Base-by-base conservation (phyloP, 2,797 vertebrate species). In the Enteromius fasciolatus region DNA sequence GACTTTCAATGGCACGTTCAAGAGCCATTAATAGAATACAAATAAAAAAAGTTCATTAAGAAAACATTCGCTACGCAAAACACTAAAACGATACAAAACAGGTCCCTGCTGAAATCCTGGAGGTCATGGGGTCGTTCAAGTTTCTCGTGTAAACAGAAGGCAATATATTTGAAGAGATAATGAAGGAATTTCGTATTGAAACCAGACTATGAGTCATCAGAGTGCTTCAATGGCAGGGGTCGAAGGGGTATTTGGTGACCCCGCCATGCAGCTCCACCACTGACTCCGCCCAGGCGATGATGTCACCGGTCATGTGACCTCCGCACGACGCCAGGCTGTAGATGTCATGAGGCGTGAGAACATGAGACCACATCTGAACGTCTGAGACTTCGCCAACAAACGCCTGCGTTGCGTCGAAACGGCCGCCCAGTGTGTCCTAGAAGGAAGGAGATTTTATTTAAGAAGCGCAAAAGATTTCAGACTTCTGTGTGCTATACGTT, bases 361-460 rank as follows among this genome's bases (percentile, higher is more conserved):
- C 90, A 0, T 92, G 93, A 10, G 95, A 95, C 96, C 96, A 97
- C 92, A 96, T 91, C 85, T 96, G 94, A 82, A 96, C 87, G 80
- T 96, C 95, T 0, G 96, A 94, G 88, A 97, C 93, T 84, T 96
- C 95, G 0, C 96, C 96, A 70, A 96, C 93, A 36, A 96, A 97
- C 0, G 95, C 94, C 90, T 96, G 96, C 4, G 96, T 93, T 74
- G 95, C 94, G 66, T 96, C 96, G 20, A 96, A 96, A 3, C 95
- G 94, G 9, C 96, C 96, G 1, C 96, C 96, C 1, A 96, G 91
- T 10, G 94, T 94, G 87, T 96, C 96, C 96, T 96, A 87, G 12
- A 48, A 44, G 5, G 76, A 2, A 33, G 3, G 14, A 25, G 44
- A 41, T 23, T 5, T 57, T 41, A 15, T 0, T 1, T 57, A 14